phyloP scores from a whole-genome alignment of 2,113 vertebrate genomes.

The Candoia aspera region DNA sequence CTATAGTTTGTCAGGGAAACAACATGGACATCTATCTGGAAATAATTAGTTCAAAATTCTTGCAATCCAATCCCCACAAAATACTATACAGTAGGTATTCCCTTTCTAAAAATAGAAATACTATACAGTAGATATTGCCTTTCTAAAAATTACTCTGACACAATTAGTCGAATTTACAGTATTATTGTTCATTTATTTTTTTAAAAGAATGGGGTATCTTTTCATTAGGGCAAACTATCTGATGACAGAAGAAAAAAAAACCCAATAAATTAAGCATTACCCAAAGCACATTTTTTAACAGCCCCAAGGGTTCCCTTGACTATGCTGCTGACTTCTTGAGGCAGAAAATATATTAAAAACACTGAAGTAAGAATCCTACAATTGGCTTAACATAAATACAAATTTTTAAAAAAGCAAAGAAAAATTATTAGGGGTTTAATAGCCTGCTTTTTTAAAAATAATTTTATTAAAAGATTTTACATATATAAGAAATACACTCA shows the following conservation, averaged over 20 bases:
- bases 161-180: background rate
- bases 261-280: background rate
- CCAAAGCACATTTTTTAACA: background rate
- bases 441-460: background rate
- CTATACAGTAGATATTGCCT: no score
- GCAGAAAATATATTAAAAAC: background rate
- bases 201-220: background rate
- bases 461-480: background rate
- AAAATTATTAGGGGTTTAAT: background rate
- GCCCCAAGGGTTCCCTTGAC: background rate
- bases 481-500: background rate
- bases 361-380: background rate
- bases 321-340: background rate
- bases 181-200: background rate
- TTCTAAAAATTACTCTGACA: background rate
- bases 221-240: background rate
- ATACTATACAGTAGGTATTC: background rate
- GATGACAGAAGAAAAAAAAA: background rate
- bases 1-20: background rate
- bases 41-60: no score
- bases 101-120: background rate
- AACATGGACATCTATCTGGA: no score
- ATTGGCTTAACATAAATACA: background rate
- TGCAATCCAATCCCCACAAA: background rate
- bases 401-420: background rate